These are phyloP conservation scores for Embiotoca jacksoni DNA, from an alignment of 2,113 vertebrate genomes.

Conservation along the genomic window DNA sequence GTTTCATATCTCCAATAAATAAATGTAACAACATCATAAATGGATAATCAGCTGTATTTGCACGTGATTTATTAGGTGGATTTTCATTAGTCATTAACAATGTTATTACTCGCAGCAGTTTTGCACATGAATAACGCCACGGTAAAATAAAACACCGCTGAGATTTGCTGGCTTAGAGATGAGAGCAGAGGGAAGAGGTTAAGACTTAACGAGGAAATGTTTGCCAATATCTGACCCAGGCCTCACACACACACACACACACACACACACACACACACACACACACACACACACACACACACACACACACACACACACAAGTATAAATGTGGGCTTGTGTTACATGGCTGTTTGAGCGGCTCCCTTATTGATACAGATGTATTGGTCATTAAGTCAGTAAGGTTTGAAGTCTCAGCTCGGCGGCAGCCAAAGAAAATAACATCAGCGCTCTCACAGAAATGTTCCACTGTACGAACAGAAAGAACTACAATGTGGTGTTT, in stretches of 20 bases:
- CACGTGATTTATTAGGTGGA: slow-evolving; percentile 43
- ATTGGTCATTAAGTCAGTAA: slow-evolving; percentile 85
- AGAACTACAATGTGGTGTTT: slow-evolving; percentile 63
- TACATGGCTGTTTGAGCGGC: slow-evolving; percentile 74
- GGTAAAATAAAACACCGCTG: slow-evolving; percentile 45
- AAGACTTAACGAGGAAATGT: slow-evolving; percentile 67
- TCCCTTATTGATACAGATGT: slow-evolving; percentile 87
- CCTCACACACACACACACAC: slow-evolving; percentile 45
- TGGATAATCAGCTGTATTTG: slow-evolving; percentile 27
- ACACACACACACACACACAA: slow-evolving; percentile 33
- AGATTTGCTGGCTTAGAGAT: slow-evolving; percentile 62
- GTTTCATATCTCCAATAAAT: slow-evolving; percentile 12
- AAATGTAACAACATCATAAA: slow-evolving; percentile 15
- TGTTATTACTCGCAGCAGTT: slow-evolving; percentile 60
- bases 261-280: slow-evolving; percentile 28
- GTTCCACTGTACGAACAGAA: slow-evolving; percentile 66
- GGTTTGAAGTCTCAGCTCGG: slow-evolving; percentile 74
- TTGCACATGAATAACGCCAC: slow-evolving; percentile 62
- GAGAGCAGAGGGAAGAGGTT: slow-evolving; percentile 69
- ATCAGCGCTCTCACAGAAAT: slow-evolving; percentile 72
- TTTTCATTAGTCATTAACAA: slow-evolving; percentile 59
- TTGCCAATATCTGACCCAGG: slow-evolving; percentile 71
- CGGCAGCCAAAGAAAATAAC: slow-evolving; percentile 83
- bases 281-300: slow-evolving; percentile 31
- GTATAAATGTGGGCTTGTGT: slow-evolving; percentile 75